Evolutionary conservation across 2,113 vertebrate genomes (phyloP).

Genomic region (Shinisaurus crocodilurus): DNA sequence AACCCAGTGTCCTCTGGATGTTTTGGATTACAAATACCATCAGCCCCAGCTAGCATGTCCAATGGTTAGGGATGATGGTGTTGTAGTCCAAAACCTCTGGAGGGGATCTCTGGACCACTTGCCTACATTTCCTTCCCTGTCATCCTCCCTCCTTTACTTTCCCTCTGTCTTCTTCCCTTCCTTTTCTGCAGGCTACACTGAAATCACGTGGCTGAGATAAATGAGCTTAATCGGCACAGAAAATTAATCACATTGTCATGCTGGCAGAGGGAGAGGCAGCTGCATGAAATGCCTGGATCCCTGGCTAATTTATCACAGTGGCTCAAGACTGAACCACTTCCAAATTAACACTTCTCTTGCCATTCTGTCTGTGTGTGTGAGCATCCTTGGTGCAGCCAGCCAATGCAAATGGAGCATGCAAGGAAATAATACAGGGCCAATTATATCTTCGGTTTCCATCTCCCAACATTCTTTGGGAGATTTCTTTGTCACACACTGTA

Average conservation of each 20-base stretch:
- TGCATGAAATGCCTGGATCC: slow-evolving; percentile 51
- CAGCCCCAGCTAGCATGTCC: too few relatives aligned
- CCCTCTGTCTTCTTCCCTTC: too few relatives aligned
- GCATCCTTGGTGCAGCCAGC: fast-evolving
- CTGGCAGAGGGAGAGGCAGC: slow-evolving; percentile 69
- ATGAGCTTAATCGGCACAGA: slow-evolving; percentile 67
- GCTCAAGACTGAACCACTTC: background rate
- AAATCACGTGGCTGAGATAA: slow-evolving; percentile 60
- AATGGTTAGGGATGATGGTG: too few relatives aligned
- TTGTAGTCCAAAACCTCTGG: too few relatives aligned
- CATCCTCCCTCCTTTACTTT: background rate
- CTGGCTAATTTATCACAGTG: slow-evolving; percentile 67
- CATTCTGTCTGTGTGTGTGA: too few relatives aligned
- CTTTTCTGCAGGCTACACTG: background rate
- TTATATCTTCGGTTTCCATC: background rate
- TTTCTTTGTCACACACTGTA: too few relatives aligned
- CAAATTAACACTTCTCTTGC: background rate
- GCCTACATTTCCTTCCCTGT: background rate
- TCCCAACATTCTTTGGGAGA: background rate
- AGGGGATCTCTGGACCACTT: background rate
- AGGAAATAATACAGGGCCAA: too few relatives aligned
- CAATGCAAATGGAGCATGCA: fast-evolving
- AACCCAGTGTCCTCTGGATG: too few relatives aligned
- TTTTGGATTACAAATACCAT: too few relatives aligned
- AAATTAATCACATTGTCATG: slow-evolving; percentile 72